Evolutionary conservation across 1,140 invertebrate genomes (phyloP).

Genomic region (Macrocentrus cingulum): DNA sequence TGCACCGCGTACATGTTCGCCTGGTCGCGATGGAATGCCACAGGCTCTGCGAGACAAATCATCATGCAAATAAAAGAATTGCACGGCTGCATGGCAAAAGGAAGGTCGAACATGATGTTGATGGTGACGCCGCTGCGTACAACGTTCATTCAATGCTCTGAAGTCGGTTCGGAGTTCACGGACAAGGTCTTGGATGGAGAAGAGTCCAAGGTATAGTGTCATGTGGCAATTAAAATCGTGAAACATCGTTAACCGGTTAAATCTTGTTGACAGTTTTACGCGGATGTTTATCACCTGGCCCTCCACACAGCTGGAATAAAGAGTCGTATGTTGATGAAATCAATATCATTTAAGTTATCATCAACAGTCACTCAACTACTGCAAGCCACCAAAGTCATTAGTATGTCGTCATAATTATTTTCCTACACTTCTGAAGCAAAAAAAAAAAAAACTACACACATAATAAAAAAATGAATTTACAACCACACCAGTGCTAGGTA

Average conservation of each 20-base stretch:
- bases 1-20: conserved; percentile 78
- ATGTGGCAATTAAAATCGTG: conserved; percentile 8
- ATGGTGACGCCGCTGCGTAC: conserved; percentile 67
- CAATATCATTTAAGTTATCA: conserved; percentile 48
- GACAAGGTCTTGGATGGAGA: conserved; percentile 61
- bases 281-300: conserved; percentile 68
- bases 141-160: conserved; percentile 67
- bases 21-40: conserved; percentile 85
- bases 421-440: background rate
- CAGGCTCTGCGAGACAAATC: conserved; percentile 65
- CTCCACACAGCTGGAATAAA: conserved; percentile 51
- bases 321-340: conserved; percentile 46
- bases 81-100: conserved; percentile 56
- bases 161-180: conserved; percentile 69
- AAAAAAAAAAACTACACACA: too few species aligned
- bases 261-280: conserved; percentile 62
- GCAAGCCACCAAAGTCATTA: conserved; percentile 51
- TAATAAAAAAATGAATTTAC: too few species aligned
- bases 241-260: too few species aligned
- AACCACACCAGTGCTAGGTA: too few species aligned
- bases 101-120: conserved; percentile 63
- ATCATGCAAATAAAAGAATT: conserved; percentile 74
- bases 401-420: conserved; percentile 48
- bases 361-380: conserved; percentile 48
- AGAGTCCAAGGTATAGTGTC: conserved; percentile 58